A percentile compares a stretch with the other conserved stretches of the same genome.
Evolutionary conservation across 2,797 vertebrate genomes (phyloP).

Genomic region (Myotis vivesi): DNA sequence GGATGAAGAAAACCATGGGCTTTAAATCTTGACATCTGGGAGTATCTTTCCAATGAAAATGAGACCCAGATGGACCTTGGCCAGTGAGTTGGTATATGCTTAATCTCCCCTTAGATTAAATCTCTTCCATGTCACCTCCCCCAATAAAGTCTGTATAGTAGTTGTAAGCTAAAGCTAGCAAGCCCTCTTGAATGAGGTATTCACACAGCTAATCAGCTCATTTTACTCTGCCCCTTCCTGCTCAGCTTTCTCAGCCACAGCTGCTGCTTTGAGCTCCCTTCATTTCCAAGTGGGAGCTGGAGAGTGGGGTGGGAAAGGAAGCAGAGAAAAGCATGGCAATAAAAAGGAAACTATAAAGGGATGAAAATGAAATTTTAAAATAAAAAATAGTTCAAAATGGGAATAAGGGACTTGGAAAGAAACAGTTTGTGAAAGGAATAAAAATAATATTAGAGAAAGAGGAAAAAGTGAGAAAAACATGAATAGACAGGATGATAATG

Average conservation of each 20-base stretch:
- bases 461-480: background rate
- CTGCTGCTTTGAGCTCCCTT: background rate
- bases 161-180: background rate
- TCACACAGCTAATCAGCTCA: background rate
- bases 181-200: background rate
- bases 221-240: background rate
- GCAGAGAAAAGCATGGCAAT: background rate
- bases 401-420: background rate
- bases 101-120: background rate
- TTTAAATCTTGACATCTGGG: background rate
- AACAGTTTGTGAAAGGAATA: slow-evolving; percentile 11
- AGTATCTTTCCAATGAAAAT: background rate
- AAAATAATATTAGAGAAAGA: background rate
- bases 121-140: background rate
- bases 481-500: background rate
- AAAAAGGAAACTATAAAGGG: background rate
- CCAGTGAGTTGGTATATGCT: background rate
- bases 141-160: background rate
- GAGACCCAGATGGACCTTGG: background rate
- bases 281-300: background rate
- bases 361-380: background rate
- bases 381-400: background rate
- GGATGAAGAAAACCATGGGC: background rate
- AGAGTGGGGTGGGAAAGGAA: background rate
- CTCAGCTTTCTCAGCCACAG: background rate